Conservation (phyloP, 2,888 invertebrate genomes). For the Caenorhabditis panamensis region DNA sequence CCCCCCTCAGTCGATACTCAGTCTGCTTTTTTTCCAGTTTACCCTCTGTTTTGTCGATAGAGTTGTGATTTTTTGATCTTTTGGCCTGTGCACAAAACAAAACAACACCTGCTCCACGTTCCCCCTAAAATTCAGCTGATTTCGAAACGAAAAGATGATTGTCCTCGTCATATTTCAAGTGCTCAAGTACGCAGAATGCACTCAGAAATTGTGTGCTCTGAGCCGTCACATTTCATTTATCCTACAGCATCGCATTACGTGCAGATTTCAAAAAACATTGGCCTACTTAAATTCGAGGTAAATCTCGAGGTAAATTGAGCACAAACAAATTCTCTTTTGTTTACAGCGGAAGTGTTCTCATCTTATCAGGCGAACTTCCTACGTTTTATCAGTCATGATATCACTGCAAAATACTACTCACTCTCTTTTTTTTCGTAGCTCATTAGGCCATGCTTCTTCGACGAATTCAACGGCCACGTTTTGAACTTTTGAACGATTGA, state of each 20-base stretch:
- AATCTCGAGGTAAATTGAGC: background rate
- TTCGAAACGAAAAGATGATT: background rate
- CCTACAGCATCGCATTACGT: background rate
- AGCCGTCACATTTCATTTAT: too few species aligned
- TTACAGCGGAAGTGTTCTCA: background rate
- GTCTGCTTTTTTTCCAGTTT: background rate
- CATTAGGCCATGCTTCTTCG: background rate
- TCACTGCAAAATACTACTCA: too few species aligned
- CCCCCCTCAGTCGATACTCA: conserved; percentile 12
- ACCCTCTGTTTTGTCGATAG: background rate
- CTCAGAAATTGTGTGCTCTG: background rate
- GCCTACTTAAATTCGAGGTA: too few species aligned
- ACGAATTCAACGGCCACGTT: background rate
- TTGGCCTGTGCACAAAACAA: background rate
- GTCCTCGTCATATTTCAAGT: background rate
- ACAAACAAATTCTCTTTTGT: background rate
- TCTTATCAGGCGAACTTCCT: background rate
- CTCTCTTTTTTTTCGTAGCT: background rate
- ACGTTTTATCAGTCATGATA: background rate
- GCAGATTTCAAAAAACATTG: background rate
- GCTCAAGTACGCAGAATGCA: conserved; percentile 24
- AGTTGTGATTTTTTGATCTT: background rate
- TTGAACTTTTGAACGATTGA: background rate
- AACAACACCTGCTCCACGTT: background rate
- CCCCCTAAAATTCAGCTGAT: background rate